Evolutionary conservation across 2,888 invertebrate genomes (phyloP).

Genomic region (Leptura quadrifasciata): DNA sequence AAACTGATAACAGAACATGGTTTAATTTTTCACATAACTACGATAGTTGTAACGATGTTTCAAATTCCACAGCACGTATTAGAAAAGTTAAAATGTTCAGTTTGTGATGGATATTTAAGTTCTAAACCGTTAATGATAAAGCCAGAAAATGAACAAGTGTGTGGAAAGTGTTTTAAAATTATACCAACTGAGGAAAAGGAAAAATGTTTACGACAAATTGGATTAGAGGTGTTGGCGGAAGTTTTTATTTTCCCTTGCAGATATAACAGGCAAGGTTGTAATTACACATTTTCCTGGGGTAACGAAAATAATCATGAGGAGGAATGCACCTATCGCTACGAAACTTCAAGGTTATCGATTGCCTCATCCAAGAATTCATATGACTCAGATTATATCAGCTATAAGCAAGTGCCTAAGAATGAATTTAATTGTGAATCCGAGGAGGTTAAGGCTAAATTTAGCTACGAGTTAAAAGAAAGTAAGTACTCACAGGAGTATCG

Average conservation of each 20-base stretch:
- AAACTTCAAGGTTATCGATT: slow-evolving; percentile 37
- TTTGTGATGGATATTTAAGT: slow-evolving; percentile 64
- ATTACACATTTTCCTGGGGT: slow-evolving; percentile 59
- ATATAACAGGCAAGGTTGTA: slow-evolving; percentile 59
- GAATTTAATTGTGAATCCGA: slow-evolving; percentile 37
- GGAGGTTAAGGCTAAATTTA: slow-evolving; percentile 39
- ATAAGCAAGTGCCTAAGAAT: not conserved
- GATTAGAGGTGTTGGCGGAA: slow-evolving; percentile 62
- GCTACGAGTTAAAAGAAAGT: slow-evolving; percentile 52
- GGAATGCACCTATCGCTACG: slow-evolving; percentile 59
- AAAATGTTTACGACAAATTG: slow-evolving; percentile 61
- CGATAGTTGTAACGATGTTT: slow-evolving; percentile 56
- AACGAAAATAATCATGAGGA: slow-evolving; percentile 62
- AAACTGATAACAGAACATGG: slow-evolving; percentile 38
- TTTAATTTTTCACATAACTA: slow-evolving; percentile 23
- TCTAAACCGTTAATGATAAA: slow-evolving; percentile 60
- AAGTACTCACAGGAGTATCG: slow-evolving; percentile 42
- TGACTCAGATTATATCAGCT: not conserved
- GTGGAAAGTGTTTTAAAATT: slow-evolving; percentile 66
- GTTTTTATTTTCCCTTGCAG: slow-evolving; percentile 65
- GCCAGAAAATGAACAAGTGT: slow-evolving; percentile 60
- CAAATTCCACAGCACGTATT: slow-evolving; percentile 60
- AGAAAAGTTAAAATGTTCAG: slow-evolving; percentile 60
- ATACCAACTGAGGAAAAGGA: slow-evolving; percentile 61
- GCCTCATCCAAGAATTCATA: slow-evolving; percentile 34